Base-by-base conservation (phyloP, 2,888 invertebrate species). In the Amblyjoppa fuscipennis region DNA sequence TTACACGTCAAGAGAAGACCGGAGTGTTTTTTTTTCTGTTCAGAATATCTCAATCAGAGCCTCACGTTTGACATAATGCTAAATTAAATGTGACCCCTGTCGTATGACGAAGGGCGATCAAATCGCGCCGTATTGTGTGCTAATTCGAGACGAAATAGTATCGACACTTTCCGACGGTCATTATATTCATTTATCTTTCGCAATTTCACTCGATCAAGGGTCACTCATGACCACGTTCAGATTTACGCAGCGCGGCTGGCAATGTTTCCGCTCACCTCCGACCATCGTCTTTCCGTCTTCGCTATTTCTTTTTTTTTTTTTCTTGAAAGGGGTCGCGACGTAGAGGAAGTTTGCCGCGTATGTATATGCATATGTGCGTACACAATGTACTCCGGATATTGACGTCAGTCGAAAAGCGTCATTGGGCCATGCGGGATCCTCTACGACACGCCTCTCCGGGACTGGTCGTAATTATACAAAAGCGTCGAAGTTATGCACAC, bases 41-140 rank as follows among this genome's bases (percentile, higher is more conserved):
- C 2, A n/a, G 31, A 34, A 34, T 38, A 76, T 76, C 51, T 66
- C 20, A 61, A 74, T 74, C 11, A 49, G 25, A 41, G 6, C 45
- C 28, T 61, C 51, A 51, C 66, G 34, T 70, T 83, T 64, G 31
- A 53, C 76, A 68, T 69, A 74, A 74, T 77, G 77, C 59, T 34
- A 41, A 77, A 69, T 68, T n/a, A 61, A 68, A 73, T 28, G 7
- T 69, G 76, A 84, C 73, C 84, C 45, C 56, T 45, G n/a, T 25
- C 25, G 9, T 45, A 56, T 11, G 41, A 45, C 13, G 53, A 38
- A 49, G 28, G 4, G 31, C n/a, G 49, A 4, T 31, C 16, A 66
- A 31, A 13, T 34, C 49, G 20, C 41, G 28, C 25, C 0, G 68
- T 51, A 83, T 83, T 84, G 84, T 80, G 71, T 76, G 80, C 51